Conservation (phyloP, 2,113 vertebrate species). For the Labeo rohita region DNA sequence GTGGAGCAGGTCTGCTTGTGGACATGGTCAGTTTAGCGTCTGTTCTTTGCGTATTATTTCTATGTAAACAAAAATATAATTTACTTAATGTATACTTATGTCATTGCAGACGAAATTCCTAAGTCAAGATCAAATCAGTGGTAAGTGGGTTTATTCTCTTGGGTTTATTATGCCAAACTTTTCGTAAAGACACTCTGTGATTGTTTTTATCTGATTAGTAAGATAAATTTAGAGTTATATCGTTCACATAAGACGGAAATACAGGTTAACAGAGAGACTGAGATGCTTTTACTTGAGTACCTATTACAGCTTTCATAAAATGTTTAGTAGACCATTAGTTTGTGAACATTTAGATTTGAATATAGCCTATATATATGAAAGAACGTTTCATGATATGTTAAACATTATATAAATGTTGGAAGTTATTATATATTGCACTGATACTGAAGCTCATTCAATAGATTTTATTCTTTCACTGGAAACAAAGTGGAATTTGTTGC, state of each 20-base stretch:
- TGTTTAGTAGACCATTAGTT: neutral
- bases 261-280: neutral
- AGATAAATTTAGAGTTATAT: neutral
- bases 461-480: neutral
- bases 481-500: conserved; percentile 8
- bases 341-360: too few relatives aligned
- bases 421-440: neutral
- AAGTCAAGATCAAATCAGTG: conserved; percentile 89
- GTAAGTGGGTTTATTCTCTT: conserved; percentile 70
- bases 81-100: neutral
- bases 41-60: neutral
- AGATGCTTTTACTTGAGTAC: neutral
- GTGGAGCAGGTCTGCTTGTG: neutral
- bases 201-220: neutral
- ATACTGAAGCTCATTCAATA: neutral
- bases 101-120: conserved; percentile 85
- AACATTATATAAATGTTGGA: neutral
- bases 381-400: too few relatives aligned
- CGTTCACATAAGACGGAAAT: neutral
- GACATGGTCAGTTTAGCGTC: neutral
- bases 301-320: neutral
- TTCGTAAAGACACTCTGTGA: neutral
- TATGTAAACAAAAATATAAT: neutral
- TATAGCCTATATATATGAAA: neutral
- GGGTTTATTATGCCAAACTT: too few relatives aligned